phyloP scores from a whole-genome alignment of 2,888 invertebrate species.

The Tipula confusa region DNA sequence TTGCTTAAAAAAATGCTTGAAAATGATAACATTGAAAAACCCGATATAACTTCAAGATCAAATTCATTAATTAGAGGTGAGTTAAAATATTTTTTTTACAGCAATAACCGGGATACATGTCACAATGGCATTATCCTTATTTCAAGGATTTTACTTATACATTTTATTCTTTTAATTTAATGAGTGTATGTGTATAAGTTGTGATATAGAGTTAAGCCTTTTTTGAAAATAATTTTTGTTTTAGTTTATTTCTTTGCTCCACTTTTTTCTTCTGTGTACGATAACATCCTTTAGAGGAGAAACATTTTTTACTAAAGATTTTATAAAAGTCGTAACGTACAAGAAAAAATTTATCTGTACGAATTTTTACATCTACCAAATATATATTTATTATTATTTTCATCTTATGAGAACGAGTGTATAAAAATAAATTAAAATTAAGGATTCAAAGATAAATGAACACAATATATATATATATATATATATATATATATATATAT shows the following conservation, averaged over 20 bases:
- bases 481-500: background rate
- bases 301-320: background rate
- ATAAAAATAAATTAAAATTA: slow-evolving; percentile 25
- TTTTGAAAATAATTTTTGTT: background rate
- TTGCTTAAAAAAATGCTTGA: slow-evolving; percentile 46
- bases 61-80: slow-evolving; percentile 46
- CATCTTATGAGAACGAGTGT: background rate
- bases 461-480: background rate
- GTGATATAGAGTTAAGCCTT: background rate
- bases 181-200: background rate
- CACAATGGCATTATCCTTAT: background rate
- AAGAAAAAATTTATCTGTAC: background rate
- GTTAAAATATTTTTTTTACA: background rate
- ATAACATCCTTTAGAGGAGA: background rate
- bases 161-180: background rate
- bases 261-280: background rate
- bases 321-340: background rate
- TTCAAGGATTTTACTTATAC: background rate
- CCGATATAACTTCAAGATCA: slow-evolving; percentile 46
- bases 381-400: background rate
- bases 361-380: background rate
- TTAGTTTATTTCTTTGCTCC: background rate
- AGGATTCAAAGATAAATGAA: slow-evolving; percentile 9
- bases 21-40: slow-evolving; percentile 44
- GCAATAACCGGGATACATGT: background rate